Percentiles rank a stretch among this genome's conserved stretches.
These are phyloP conservation scores for Globodera ellingtonae DNA, from an alignment of 1,140 invertebrate species.

Conservation along the genomic window DNA sequence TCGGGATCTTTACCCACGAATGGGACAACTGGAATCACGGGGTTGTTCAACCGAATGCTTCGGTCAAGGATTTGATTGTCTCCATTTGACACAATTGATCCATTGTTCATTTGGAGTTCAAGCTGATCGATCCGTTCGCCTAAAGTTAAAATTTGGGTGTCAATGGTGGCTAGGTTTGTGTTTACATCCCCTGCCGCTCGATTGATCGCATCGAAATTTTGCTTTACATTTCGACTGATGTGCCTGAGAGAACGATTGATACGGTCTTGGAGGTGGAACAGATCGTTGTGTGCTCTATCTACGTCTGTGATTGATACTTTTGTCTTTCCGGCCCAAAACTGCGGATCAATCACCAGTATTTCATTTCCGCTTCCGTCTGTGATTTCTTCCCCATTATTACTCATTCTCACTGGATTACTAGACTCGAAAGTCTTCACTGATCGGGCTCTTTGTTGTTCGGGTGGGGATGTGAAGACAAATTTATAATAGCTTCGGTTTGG, in stretches of 20 bases:
- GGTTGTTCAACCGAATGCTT: neutral
- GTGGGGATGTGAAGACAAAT: too few relatives aligned
- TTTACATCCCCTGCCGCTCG: neutral
- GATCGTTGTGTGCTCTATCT: neutral
- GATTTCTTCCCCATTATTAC: neutral
- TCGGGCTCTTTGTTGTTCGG: neutral
- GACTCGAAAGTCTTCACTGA: constrained; percentile 9
- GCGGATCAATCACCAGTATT: neutral
- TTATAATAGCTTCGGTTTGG: neutral
- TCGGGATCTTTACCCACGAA: constrained; percentile 6
- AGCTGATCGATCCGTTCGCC: neutral
- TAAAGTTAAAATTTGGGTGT: neutral
- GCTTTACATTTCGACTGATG: neutral
- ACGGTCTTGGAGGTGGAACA: constrained; percentile 1
- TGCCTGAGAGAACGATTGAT: constrained; percentile 4
- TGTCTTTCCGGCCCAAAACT: constrained; percentile 6
- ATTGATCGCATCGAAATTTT: constrained; percentile 6
- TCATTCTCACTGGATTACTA: neutral
- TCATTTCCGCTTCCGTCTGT: neutral
- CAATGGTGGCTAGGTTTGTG: neutral
- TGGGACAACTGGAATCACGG: constrained; percentile 5
- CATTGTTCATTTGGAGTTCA: neutral
- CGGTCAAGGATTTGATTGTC: neutral
- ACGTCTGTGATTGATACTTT: neutral
- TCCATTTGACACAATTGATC: neutral